A percentile compares a stretch with the other conserved stretches of the same genome.
These are phyloP conservation scores for Amphipoea oculea DNA, from an alignment of 2,888 invertebrate genomes.

Conservation along the genomic window DNA sequence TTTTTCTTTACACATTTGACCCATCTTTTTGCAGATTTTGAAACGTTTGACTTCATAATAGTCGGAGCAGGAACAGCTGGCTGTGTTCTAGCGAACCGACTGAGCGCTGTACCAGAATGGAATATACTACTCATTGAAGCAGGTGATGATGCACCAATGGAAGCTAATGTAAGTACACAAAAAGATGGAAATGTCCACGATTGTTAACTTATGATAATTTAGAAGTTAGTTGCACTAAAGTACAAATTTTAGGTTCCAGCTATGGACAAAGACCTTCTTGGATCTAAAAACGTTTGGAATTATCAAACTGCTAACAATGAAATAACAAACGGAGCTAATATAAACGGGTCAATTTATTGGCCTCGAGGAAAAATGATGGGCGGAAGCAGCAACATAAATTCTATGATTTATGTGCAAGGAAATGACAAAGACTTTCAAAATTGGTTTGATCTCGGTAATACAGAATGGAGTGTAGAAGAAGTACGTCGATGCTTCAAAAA, in stretches of 20 bases:
- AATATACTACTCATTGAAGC: slow-evolving; percentile 88
- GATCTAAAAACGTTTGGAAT: slow-evolving; percentile 93
- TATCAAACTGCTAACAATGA: slow-evolving; percentile 93
- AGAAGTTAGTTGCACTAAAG: not conserved
- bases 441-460: slow-evolving; percentile 89
- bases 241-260: slow-evolving; percentile 70
- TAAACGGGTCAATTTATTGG: slow-evolving; percentile 82
- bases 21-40: slow-evolving; percentile 58
- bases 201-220: not conserved
- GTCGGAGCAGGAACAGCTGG: slow-evolving; percentile 75
- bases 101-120: slow-evolving; percentile 71
- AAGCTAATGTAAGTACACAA: slow-evolving; percentile 38
- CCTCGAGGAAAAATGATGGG: slow-evolving; percentile 92
- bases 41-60: slow-evolving; percentile 72
- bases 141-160: slow-evolving; percentile 74
- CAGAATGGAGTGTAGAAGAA: slow-evolving; percentile 89
- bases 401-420: slow-evolving; percentile 90
- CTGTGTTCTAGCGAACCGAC: slow-evolving; percentile 72
- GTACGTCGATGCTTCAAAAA: slow-evolving; percentile 88
- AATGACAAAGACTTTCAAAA: slow-evolving; percentile 85
- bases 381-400: slow-evolving; percentile 90
- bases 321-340: slow-evolving; percentile 92
- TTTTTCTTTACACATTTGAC: not conserved
- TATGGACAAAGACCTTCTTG: slow-evolving; percentile 55
- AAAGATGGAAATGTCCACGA: not conserved